These are phyloP conservation scores for Muscicapa striata DNA, from an alignment of 2,797 vertebrate species.

Conservation along the genomic window DNA sequence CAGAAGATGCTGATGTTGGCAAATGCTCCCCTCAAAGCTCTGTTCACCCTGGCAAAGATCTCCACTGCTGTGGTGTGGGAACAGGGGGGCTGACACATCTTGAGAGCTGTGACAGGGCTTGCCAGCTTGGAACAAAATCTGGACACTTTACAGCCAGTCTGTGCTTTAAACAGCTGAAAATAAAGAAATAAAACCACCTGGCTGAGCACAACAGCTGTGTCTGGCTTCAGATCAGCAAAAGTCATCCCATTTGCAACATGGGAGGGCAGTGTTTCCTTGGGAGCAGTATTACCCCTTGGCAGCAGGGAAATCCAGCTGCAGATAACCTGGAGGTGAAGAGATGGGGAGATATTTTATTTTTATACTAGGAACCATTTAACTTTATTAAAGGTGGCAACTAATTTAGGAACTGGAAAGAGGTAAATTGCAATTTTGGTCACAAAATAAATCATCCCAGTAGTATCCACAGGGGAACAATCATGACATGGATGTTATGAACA, in stretches of 20 bases:
- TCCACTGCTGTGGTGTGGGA: accelerated
- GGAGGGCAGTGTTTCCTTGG: neutral
- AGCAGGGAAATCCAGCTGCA: neutral
- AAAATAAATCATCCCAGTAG: neutral
- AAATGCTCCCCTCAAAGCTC: neutral
- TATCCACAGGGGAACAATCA: neutral
- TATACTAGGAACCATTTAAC: neutral
- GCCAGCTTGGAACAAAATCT: neutral
- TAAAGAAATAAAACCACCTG: neutral
- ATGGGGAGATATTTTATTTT: neutral
- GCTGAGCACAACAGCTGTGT: neutral
- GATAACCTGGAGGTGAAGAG: neutral
- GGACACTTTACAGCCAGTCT: neutral
- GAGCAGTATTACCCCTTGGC: accelerated
- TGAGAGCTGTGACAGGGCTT: accelerated
- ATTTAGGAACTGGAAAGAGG: constrained; percentile 1
- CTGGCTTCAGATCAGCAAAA: neutral
- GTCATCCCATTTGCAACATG: neutral
- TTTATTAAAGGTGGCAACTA: constrained; percentile 4
- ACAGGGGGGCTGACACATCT: accelerated
- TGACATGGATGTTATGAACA: neutral
- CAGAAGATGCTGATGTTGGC: neutral
- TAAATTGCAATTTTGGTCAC: neutral
- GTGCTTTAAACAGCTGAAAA: neutral
- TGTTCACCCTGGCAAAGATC: neutral